These are phyloP conservation scores for Hipposideros larvatus DNA, from an alignment of 2,797 vertebrate genomes.

Conservation along the genomic window DNA sequence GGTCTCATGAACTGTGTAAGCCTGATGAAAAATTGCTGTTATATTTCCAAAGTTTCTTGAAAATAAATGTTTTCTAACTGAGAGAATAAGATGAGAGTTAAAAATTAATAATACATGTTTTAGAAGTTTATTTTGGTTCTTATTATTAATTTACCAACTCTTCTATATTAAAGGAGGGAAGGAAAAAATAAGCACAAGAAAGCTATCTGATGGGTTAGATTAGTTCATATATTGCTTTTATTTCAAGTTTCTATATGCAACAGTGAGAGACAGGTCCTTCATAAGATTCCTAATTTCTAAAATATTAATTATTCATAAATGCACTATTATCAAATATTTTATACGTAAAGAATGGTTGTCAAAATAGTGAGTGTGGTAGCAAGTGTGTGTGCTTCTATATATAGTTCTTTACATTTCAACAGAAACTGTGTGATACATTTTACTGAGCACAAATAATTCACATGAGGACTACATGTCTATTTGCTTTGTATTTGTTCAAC, in stretches of 20 bases:
- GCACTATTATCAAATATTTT: neutral
- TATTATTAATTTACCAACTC: conserved; percentile 22
- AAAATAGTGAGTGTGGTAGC: no score
- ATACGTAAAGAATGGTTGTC: neutral
- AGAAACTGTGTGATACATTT: neutral
- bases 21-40: neutral
- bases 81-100: neutral
- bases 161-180: neutral
- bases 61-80: conserved; percentile 28
- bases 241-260: neutral
- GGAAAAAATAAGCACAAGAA: neutral
- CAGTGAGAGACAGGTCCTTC: neutral
- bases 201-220: neutral
- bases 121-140: neutral
- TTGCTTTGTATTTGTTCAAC: conserved; percentile 26
- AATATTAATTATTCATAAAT: neutral
- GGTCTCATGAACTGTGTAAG: neutral
- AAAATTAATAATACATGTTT: neutral
- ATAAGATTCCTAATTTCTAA: neutral
- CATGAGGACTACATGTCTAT: neutral
- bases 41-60: neutral
- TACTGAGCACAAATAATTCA: conserved; percentile 7
- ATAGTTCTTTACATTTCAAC: neutral
- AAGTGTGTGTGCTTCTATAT: neutral
- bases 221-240: neutral